Percentiles rank a stretch among this genome's conserved stretches.
These are phyloP conservation scores for Acropora tenuis DNA, from an alignment of 64 coral and sea anemone species.

Conservation along the genomic window DNA sequence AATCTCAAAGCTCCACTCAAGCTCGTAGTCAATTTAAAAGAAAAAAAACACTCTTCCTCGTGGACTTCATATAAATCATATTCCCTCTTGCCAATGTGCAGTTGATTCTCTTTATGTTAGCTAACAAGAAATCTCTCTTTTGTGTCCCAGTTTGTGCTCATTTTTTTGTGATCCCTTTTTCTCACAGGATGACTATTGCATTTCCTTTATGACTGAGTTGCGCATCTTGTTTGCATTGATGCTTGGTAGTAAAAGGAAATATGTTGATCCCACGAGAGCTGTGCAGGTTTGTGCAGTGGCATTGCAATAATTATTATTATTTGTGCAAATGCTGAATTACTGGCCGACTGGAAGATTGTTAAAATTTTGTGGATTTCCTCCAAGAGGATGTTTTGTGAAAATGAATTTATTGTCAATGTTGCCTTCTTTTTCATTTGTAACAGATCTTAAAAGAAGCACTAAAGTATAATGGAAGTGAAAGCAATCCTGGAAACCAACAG, in stretches of 20 bases:
- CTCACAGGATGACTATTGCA: conserved; percentile 56
- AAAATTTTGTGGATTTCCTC: too few relatives aligned
- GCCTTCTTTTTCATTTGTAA: neutral
- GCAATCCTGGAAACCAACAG: conserved; percentile 94
- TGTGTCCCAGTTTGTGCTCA: neutral
- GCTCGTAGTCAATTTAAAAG: too few relatives aligned
- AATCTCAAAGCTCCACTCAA: too few relatives aligned
- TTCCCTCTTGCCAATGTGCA: too few relatives aligned
- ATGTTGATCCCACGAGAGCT: conserved; percentile 88
- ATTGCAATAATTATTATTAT: neutral
- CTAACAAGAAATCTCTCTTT: too few relatives aligned
- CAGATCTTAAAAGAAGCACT: conserved; percentile 92
- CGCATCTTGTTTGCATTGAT: conserved; percentile 80
- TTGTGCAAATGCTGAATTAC: too few relatives aligned
- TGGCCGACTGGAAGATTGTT: too few relatives aligned
- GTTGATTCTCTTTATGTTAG: too few relatives aligned
- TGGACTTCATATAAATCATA: too few relatives aligned
- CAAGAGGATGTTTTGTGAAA: neutral
- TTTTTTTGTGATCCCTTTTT: neutral
- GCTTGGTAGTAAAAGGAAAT: conserved; percentile 88
- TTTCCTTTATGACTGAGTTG: conserved; percentile 73
- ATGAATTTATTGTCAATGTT: neutral
- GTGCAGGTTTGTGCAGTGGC: conserved; percentile 62
- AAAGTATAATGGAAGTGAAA: conserved; percentile 92
- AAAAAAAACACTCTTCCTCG: too few relatives aligned